Evolutionary conservation across 2,113 vertebrate species (phyloP).

Genomic region (Lonchura striata): DNA sequence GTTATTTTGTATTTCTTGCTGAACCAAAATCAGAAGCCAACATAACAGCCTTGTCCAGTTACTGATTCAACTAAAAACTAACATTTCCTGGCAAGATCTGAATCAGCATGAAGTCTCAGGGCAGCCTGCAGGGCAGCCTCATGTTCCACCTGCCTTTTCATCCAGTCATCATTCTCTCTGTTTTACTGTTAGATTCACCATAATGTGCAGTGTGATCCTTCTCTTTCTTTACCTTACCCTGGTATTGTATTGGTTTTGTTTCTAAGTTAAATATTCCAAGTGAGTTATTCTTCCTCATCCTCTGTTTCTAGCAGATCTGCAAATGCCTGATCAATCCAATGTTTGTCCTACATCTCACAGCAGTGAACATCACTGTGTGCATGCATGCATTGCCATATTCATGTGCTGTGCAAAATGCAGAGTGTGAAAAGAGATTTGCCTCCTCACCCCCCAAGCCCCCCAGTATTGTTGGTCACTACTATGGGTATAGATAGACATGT

Average conservation of each 20-base stretch:
- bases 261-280: not conserved
- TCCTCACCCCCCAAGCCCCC: rapidly evolving
- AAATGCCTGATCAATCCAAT: not conserved
- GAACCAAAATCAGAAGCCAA: not conserved
- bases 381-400: not conserved
- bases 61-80: constrained; percentile 18
- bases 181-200: not conserved
- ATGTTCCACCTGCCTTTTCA: not conserved
- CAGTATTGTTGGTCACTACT: not conserved
- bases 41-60: not conserved
- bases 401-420: not conserved
- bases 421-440: not conserved
- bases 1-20: not conserved
- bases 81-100: constrained; percentile 12
- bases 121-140: not conserved
- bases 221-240: not conserved
- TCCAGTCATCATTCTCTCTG: not conserved
- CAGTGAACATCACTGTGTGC: not conserved
- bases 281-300: not conserved
- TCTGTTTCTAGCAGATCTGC: not conserved
- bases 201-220: not conserved
- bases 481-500: rapidly evolving
- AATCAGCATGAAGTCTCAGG: not conserved
- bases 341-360: not conserved
- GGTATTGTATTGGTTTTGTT: not conserved